phyloP scores from a whole-genome alignment of 2,888 invertebrate species.

The Mimumesa dahlbomi region DNA sequence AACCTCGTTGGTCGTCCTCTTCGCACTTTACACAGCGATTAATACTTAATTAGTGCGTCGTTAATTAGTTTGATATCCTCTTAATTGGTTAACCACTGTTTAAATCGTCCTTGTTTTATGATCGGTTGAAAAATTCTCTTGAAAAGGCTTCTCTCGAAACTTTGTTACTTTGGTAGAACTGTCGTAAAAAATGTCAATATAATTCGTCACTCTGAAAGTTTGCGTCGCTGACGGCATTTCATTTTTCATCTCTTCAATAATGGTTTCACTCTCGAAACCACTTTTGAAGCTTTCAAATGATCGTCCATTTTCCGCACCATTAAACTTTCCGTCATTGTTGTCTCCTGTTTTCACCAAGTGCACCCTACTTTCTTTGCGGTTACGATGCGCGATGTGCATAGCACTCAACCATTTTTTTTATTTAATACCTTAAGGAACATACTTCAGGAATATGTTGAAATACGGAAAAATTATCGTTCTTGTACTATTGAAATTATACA shows the following conservation, averaged over 20 bases:
- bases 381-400: not conserved
- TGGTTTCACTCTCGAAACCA: constrained; percentile 6
- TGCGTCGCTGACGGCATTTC: not conserved
- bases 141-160: not conserved
- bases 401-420: not conserved
- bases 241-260: not conserved
- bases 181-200: no score
- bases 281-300: constrained; percentile 8
- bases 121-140: not conserved
- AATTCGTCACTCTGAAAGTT: no score
- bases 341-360: not conserved
- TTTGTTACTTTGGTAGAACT: no score
- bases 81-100: no score
- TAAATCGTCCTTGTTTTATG: not conserved
- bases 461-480: no score
- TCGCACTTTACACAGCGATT: no score
- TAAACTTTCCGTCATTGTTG: constrained; percentile 10
- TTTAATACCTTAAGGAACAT: no score
- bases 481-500: no score
- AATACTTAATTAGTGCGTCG: no score
- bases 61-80: no score
- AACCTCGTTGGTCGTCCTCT: no score
- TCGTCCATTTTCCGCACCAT: constrained; percentile 9
- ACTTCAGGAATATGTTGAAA: no score
- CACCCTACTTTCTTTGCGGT: not conserved